Base-by-base conservation (phyloP, 2,797 vertebrate species). In the Pterois miles region DNA sequence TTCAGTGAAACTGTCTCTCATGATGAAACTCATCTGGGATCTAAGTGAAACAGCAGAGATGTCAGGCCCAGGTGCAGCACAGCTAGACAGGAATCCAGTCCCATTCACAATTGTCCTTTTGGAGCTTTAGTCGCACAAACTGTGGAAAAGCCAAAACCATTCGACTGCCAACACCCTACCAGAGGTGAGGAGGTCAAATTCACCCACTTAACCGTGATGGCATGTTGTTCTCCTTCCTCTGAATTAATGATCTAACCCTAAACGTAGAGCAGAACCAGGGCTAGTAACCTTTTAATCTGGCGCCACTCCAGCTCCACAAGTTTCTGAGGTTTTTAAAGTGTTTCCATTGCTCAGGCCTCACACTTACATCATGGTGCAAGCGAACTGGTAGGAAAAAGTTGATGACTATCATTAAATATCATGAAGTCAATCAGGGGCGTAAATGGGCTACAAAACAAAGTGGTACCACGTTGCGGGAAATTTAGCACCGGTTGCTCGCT, bases 11-110 rank as follows among this genome's bases (percentile, higher is more conserved):
- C 67, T 20, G 23, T 70, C 78, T 69, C 68, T 56, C 69, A 86
- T 76, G 69, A 86, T 84, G 82, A 86, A 85, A 62, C 70, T 78
- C 87, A 80, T 80, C 69, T 22, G 57, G 80, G 76, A 59, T 73
- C 60, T 31, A 34, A 76, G 56, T 76, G 86, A 86, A 71, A 84
- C 78, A 76, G 52, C 71, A 85, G 66, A 27, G 62, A 81, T 54
- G 88, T 77, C 83, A 65, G 74, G 64, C 66, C 89, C 92, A 94
- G 91, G 90, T 93, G 89, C 88, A 83, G 81, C 72, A 14, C 56
- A 79, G 80, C 82, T 46, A 75, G 81, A 89, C 85, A 82, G 69
- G 74, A 74, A 62, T 81, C 80, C 72, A 72, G 86, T 72, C 77
- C 86, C 83, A 81, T 92, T 91, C 86, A 90, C 84, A 74, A 90